Evolutionary conservation across 2,113 vertebrate species (phyloP), one percentile per base, ranked within the genome.

Genomic region (Mugil cephalus): DNA sequence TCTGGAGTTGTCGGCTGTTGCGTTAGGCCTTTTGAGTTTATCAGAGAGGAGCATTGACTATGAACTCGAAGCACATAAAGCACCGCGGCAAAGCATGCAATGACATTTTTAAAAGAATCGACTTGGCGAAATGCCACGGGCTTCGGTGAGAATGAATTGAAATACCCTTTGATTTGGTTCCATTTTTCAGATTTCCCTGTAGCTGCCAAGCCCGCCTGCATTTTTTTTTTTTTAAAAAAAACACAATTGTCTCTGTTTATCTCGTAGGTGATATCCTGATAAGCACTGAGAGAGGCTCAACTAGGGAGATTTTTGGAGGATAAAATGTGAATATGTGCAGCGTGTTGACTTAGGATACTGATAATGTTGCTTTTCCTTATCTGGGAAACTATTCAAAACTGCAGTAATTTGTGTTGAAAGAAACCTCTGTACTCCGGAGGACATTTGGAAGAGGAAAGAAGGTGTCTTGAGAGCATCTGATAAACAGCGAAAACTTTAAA

Each of bases 41-140:
- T 63, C 39, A 18, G 13, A 71, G 42, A 72, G 47, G 43, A 72
- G 19, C 52, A 24, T 14, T n/a, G 53, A 39, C 58, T 67, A 47
- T 68, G 65, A 67, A 67, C 50, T 19, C 12, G 53, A 52, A 36
- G 56, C 47, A 46, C 63, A 66, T 21, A 45, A 42, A 56, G n/a
- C 46, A 69, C 43, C 39, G 65, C 38, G 52, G 30, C 14, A 8
- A 65, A 66, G 48, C 40, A 51, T 62, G 39, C 54, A 45, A 43
- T 77, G 68, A 53, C 65, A 77, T 86, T 83, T 73, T 61, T 4
- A 69, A 76, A 81, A 70, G 6, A 70, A 74, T 63, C 4, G 11
- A 74, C 64, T 62, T 63, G 43, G 64, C 14, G 45, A 45, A 76
- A 61, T 69, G 48, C 53, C 63, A 61, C 14, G 7, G 19, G 40